Evolutionary conservation across 2,113 vertebrate genomes (phyloP).

Genomic region (Camelus dromedarius): DNA sequence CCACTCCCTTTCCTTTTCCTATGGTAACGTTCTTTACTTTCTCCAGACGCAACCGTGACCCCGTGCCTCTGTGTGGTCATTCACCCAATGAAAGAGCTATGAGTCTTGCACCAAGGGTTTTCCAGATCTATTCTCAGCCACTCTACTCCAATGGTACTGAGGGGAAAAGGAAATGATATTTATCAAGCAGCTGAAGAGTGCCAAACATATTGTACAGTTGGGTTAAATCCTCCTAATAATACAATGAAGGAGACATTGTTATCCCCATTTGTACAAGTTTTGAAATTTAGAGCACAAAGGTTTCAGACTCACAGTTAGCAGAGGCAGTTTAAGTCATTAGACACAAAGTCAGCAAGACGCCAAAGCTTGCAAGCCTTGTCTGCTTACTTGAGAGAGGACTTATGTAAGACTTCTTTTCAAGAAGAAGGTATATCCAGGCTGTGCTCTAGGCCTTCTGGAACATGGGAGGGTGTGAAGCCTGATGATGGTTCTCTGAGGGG

Average conservation of each 20-base stretch:
- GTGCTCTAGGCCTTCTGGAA: neutral
- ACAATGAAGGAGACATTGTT: neutral
- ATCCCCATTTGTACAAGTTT: neutral
- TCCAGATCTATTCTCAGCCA: neutral
- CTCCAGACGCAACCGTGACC: neutral
- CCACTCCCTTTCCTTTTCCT: neutral
- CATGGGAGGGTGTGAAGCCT: neutral
- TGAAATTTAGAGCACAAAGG: neutral
- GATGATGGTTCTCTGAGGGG: neutral
- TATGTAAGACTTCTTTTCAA: neutral
- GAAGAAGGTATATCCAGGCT: neutral
- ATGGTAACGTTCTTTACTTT: neutral
- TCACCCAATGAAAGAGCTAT: neutral
- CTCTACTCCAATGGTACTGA: neutral
- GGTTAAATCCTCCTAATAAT: neutral
- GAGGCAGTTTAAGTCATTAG: neutral
- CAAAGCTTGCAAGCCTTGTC: neutral
- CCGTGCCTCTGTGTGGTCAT: neutral
- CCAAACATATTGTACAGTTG: neutral
- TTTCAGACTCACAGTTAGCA: neutral
- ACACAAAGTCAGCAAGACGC: neutral
- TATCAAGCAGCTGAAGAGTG: neutral
- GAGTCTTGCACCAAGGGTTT: neutral
- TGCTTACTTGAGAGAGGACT: neutral
- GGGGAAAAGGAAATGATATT: neutral